Percentiles rank a stretch among this genome's conserved stretches.
Conservation (phyloP, 2,888 invertebrate genomes). For the Sympetrum striolatum region DNA sequence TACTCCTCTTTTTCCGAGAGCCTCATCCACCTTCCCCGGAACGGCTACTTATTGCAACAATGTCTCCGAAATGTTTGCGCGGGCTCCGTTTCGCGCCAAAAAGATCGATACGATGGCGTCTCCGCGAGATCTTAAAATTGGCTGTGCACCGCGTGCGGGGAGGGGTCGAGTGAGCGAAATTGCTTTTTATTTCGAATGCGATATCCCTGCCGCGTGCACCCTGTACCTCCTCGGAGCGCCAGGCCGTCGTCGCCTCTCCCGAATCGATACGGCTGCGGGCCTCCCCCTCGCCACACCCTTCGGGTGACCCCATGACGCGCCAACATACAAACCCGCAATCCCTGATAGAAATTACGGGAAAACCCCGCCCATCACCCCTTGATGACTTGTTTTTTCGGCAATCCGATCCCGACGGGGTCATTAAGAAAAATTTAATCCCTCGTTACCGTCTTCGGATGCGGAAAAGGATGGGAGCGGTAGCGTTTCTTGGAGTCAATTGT, state of each 20-base stretch:
- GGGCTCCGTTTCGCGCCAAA: neutral
- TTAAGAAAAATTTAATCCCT: neutral
- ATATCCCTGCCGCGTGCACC: neutral
- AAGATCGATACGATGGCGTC: neutral
- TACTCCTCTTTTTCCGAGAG: neutral
- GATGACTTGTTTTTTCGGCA: neutral
- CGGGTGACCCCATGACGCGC: constrained; percentile 37
- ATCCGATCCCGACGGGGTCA: neutral
- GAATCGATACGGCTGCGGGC: neutral
- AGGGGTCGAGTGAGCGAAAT: neutral
- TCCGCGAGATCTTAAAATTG: neutral
- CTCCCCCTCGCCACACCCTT: neutral
- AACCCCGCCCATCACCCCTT: neutral
- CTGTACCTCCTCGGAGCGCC: neutral
- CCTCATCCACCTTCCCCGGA: neutral
- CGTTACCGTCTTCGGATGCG: neutral
- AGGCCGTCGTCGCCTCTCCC: neutral
- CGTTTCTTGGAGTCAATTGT: neutral
- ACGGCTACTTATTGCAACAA: neutral
- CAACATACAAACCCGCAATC: constrained; percentile 31
- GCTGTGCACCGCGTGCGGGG: neutral
- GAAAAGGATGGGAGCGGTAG: neutral
- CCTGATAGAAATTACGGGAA: neutral
- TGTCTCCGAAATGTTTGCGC: neutral
- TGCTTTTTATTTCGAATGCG: neutral